Evolutionary conservation across 1,140 invertebrate genomes (phyloP).

Genomic region (Gryon sp.): DNA sequence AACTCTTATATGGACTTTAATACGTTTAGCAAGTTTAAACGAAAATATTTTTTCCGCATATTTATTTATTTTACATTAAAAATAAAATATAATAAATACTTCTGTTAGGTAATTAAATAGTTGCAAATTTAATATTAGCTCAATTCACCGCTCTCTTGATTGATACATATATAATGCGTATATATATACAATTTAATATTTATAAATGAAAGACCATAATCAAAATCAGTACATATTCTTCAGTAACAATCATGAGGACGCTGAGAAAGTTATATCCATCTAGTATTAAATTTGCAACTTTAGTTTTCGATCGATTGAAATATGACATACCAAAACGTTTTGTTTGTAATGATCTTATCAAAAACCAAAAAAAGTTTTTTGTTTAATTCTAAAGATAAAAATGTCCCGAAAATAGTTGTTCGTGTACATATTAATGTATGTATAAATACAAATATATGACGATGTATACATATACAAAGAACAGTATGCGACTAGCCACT

Average conservation of each 20-base stretch:
- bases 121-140: slow-evolving; percentile 9
- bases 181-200: slow-evolving; percentile 1
- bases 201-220: slow-evolving; percentile 2
- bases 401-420: slow-evolving; percentile 60
- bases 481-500: slow-evolving; percentile 62
- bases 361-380: not conserved
- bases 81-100: no score
- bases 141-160: slow-evolving; percentile 2
- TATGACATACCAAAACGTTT: not conserved
- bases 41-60: no score
- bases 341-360: slow-evolving; percentile 12
- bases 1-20: no score
- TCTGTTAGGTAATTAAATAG: not conserved
- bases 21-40: no score
- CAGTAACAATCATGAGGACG: slow-evolving; percentile 11
- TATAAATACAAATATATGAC: slow-evolving; percentile 54
- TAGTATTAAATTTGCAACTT: slow-evolving; percentile 19
- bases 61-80: no score
- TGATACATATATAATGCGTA: not conserved
- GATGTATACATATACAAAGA: slow-evolving; percentile 64
- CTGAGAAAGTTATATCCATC: not conserved
- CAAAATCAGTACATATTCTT: not conserved
- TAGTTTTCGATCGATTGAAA: not conserved
- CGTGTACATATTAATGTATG: slow-evolving; percentile 63
- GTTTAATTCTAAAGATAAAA: slow-evolving; percentile 22